phyloP scores from a whole-genome alignment of 1,140 invertebrate genomes.

The Neodiprion lecontei region DNA sequence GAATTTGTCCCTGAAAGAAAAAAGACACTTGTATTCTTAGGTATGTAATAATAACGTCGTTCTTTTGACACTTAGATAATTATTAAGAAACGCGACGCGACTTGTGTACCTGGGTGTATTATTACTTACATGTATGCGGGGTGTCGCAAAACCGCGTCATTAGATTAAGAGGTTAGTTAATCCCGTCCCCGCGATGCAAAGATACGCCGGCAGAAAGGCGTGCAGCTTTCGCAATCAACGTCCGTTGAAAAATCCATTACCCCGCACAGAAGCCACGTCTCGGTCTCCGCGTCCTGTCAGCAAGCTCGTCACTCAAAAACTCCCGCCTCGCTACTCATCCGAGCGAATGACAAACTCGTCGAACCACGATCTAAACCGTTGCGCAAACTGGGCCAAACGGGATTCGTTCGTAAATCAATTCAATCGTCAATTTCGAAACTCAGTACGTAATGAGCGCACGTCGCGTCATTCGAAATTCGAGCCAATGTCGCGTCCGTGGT shows the following conservation, averaged over 20 bases:
- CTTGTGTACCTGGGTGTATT: no score
- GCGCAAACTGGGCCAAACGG: background rate
- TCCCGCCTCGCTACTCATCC: background rate
- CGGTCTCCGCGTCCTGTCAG: background rate
- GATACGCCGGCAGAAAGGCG: background rate
- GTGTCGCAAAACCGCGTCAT: background rate
- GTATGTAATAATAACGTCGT: background rate
- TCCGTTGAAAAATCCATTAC: background rate
- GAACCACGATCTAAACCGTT: background rate
- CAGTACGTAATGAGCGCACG: background rate
- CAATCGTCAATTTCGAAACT: no score
- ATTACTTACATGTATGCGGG: background rate
- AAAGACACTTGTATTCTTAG: background rate
- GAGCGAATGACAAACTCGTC: background rate
- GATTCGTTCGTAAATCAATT: no score
- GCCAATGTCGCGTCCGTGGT: background rate
- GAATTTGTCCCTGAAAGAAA: background rate
- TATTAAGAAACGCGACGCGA: no score
- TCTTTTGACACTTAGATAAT: background rate
- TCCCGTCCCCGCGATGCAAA: slow-evolving; percentile 3
- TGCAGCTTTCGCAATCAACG: background rate
- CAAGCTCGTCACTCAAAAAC: background rate
- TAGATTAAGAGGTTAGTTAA: background rate
- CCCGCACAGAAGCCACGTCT: background rate
- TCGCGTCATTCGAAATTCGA: background rate